Conservation (phyloP, 1,140 invertebrate species). For the Pseudoatta argentina region DNA sequence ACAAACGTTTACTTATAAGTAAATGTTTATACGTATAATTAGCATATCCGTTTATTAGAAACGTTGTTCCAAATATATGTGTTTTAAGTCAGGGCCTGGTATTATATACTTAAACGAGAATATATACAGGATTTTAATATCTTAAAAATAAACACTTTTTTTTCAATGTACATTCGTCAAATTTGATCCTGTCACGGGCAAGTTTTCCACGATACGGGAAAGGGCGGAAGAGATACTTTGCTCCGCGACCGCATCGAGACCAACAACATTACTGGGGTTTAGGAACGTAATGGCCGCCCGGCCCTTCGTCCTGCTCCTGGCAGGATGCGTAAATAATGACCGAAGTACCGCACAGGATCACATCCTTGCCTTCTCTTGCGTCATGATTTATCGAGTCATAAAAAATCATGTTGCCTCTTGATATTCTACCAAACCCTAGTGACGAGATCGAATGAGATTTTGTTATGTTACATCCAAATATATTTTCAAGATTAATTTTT, state of each 20-base stretch:
- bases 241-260: conserved; percentile 36
- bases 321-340: conserved; percentile 77
- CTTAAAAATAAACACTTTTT: too few relatives aligned
- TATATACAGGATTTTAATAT: too few relatives aligned
- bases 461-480: not conserved
- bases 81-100: too few relatives aligned
- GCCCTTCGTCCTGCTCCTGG: conserved; percentile 64
- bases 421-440: conserved; percentile 23
- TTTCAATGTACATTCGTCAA: conserved; percentile 50
- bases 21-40: too few relatives aligned
- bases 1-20: too few relatives aligned
- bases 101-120: too few relatives aligned
- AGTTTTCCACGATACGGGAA: conserved; percentile 56
- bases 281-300: conserved; percentile 39
- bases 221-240: conserved; percentile 60
- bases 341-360: conserved; percentile 44
- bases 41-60: too few relatives aligned
- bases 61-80: too few relatives aligned
- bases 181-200: conserved; percentile 17
- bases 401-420: conserved; percentile 52
- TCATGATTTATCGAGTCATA: conserved; percentile 67
- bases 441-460: conserved; percentile 9
- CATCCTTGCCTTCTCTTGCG: conserved; percentile 54
- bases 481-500: conserved; percentile 23
- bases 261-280: conserved; percentile 47